Evolutionary conservation across 2,113 vertebrate species (phyloP).

Genomic region (Eurystomus gularis): DNA sequence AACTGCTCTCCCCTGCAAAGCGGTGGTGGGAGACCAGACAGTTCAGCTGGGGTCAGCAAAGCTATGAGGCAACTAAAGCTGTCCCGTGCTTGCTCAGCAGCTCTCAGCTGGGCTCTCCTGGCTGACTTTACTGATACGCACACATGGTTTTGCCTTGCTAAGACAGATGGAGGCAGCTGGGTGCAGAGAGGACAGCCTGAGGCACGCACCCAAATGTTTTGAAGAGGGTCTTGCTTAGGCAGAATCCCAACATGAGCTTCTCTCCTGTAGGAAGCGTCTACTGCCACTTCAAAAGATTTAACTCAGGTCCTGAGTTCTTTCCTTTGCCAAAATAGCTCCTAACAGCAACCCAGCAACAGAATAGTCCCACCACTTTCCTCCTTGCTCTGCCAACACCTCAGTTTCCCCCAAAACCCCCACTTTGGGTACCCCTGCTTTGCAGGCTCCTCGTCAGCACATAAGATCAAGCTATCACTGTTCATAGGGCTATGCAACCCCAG

Average conservation of each 20-base stretch:
- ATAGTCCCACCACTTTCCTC: background rate
- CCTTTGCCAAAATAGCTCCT: background rate
- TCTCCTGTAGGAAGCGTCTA: background rate
- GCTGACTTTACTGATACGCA: background rate
- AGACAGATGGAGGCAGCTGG: background rate
- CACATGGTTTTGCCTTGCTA: background rate
- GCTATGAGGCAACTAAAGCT: background rate
- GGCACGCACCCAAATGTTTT: accelerated
- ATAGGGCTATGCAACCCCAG: background rate
- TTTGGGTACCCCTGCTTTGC: background rate
- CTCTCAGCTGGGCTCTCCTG: background rate
- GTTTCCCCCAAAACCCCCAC: accelerated
- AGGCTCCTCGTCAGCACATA: background rate
- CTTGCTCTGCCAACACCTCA: background rate
- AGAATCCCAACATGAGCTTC: background rate
- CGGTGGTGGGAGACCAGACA: accelerated
- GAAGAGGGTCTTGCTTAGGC: background rate
- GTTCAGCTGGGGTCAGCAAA: background rate
- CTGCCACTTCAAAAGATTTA: background rate
- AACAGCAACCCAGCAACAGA: background rate
- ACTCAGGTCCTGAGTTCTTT: background rate
- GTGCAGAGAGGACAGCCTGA: background rate
- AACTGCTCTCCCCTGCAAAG: background rate
- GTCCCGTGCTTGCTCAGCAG: background rate
- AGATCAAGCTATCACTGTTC: background rate